Base-by-base conservation (phyloP, 2,113 vertebrate genomes). In the Triplophysa dalaica region DNA sequence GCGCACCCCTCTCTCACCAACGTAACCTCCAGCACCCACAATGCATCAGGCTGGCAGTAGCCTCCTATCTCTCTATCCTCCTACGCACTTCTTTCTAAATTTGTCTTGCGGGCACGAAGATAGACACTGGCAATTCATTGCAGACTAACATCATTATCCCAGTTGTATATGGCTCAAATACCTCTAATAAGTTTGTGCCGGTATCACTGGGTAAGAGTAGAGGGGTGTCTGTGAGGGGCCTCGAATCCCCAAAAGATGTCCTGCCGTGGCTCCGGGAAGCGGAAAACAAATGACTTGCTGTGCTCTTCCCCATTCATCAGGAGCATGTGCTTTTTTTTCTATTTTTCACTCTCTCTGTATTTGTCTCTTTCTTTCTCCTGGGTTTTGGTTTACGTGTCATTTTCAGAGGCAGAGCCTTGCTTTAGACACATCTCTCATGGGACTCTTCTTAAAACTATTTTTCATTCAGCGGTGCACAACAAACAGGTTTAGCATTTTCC, bases 201-300 rank as follows among this genome's bases (percentile, higher is more conserved):
- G 74, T 81, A 70, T 80, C 69, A 78, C 54, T 61, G 69, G 68
- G 69, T 79, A 61, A 82, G 63, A 54, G 54, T 29, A 63, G 64
- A 52, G 54, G 74, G 21, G 68, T 68, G 52, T 52, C 72, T 77
- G 64, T 8, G 29, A 85, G 60, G 64, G 29, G 45, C 70, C 62
- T 52, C 33, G 16, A 43, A 79, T 75, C 81, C 82, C 79, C 43
- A 64, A 70, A 24, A 56, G 61, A 81, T 79, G 68, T 48, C 77
- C 63, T 74, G 26, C 74, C 56, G 56, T 70, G 73, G 62, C 56
- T 70, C 43, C 66, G 21, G 81, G 75, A 77, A 68, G 21, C 38
- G 19, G 68, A 75, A 87, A 84, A 84, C 70, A 82, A 81, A 84
- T 69, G 64, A 80, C 65, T 67, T 41, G 50, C 56, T 68, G n/a